Percentiles rank a stretch among this genome's conserved stretches.
Conservation (phyloP, 2,113 vertebrate species). For the Mirza zaza region DNA sequence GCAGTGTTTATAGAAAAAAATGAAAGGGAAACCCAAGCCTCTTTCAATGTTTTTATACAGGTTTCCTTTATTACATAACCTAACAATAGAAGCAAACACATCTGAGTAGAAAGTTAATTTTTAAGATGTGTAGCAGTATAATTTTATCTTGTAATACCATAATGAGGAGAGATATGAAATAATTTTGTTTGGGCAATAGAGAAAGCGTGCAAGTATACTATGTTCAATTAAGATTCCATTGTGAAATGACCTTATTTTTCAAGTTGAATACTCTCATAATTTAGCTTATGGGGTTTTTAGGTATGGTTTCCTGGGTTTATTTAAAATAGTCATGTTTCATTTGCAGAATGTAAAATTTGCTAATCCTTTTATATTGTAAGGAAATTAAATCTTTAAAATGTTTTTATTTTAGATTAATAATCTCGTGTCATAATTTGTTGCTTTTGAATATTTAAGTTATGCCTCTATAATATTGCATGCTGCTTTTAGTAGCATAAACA, state of each 20-base stretch:
- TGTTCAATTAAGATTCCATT: background rate
- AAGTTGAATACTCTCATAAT: background rate
- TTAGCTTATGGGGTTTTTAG: background rate
- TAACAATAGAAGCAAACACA: background rate
- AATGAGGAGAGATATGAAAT: background rate
- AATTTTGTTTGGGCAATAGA: background rate
- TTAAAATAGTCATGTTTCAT: constrained; percentile 37
- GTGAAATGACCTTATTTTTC: background rate
- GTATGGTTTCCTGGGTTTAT: background rate
- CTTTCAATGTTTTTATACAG: background rate
- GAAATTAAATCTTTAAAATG: constrained; percentile 1
- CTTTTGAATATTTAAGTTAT: background rate
- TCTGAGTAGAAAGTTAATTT: background rate
- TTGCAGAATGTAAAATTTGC: background rate
- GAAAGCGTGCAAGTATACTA: background rate
- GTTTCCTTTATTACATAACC: background rate
- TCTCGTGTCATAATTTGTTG: background rate
- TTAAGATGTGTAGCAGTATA: background rate
- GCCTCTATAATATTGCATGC: background rate
- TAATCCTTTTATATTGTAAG: constrained; percentile 23
- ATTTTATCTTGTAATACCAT: background rate
- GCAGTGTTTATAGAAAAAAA: background rate
- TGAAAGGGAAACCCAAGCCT: background rate
- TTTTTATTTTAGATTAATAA: background rate
- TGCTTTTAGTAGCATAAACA: background rate